Percentiles rank a stretch among this genome's conserved stretches.
phyloP scores from a whole-genome alignment of 2,888 invertebrate species.

The Phania funesta region DNA sequence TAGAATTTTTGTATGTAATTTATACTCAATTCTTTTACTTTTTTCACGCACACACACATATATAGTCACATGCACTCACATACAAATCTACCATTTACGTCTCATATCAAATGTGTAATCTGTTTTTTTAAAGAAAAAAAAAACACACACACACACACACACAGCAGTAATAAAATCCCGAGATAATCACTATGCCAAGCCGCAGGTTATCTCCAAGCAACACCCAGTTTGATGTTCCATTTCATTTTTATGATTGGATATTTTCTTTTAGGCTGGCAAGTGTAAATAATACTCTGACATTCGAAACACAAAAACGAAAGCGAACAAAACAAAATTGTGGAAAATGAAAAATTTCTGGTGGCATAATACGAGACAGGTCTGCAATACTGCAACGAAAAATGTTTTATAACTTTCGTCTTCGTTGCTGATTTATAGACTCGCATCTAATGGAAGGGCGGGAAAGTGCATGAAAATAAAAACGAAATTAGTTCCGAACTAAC shows the following conservation, averaged over 20 bases:
- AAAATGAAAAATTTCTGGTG: constrained; percentile 9
- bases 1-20: constrained; percentile 66
- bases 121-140: neutral
- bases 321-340: constrained; percentile 1
- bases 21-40: neutral
- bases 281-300: constrained; percentile 29
- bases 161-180: constrained; percentile 22
- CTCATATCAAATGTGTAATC: neutral
- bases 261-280: constrained; percentile 51
- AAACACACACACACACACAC: neutral
- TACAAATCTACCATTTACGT: neutral
- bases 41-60: neutral
- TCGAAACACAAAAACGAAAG: neutral
- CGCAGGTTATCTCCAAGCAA: constrained; percentile 56
- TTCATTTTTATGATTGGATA: constrained; percentile 36
- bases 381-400: neutral
- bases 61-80: neutral
- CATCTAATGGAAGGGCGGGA: neutral
- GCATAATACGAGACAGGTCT: constrained; percentile 5
- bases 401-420: neutral
- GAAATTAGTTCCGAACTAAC: too few species aligned
- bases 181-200: constrained; percentile 46
- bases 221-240: constrained; percentile 48
- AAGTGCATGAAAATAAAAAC: neutral
- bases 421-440: neutral